Percentiles rank a stretch among this genome's conserved stretches.
These are phyloP conservation scores for Drosophila orosa DNA, from an alignment of 1,140 invertebrate genomes.

Conservation along the genomic window DNA sequence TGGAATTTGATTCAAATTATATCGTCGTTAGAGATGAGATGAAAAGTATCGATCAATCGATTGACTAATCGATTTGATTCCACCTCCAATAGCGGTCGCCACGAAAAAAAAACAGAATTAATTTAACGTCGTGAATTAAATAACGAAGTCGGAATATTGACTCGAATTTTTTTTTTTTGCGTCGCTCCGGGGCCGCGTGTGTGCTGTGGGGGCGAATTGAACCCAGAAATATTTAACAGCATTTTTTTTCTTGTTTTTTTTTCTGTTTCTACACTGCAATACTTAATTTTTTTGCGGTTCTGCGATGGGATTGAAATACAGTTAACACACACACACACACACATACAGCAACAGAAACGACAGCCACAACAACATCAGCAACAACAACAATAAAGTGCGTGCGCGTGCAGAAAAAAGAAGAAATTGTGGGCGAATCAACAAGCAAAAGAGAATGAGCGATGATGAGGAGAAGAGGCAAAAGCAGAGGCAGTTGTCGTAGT, in stretches of 20 bases:
- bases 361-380: slow-evolving; percentile 10
- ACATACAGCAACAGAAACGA: slow-evolving; percentile 10
- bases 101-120: too few relatives aligned
- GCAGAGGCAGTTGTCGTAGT: slow-evolving; percentile 52
- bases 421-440: slow-evolving; percentile 57
- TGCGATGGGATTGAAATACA: slow-evolving; percentile 1
- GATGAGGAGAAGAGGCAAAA: slow-evolving; percentile 56
- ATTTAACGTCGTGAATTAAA: slow-evolving; percentile 7
- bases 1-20: too few relatives aligned
- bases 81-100: slow-evolving; percentile 2
- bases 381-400: slow-evolving; percentile 37
- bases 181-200: slow-evolving; percentile 15
- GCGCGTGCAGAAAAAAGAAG: slow-evolving; percentile 23
- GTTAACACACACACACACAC: slow-evolving; percentile 29
- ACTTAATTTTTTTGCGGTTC: slow-evolving; percentile 20
- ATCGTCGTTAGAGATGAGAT: neutral
- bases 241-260: slow-evolving; percentile 45
- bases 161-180: slow-evolving; percentile 24
- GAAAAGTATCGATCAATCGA: neutral
- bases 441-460: slow-evolving; percentile 58
- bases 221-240: slow-evolving; percentile 17
- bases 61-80: neutral
- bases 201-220: slow-evolving; percentile 4
- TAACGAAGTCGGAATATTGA: slow-evolving; percentile 14
- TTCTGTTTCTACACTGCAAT: slow-evolving; percentile 13